Evolutionary conservation across 2,888 invertebrate species (phyloP), one percentile per base, ranked within the genome.

Genomic region (Drepanosiphum platanoidis): DNA sequence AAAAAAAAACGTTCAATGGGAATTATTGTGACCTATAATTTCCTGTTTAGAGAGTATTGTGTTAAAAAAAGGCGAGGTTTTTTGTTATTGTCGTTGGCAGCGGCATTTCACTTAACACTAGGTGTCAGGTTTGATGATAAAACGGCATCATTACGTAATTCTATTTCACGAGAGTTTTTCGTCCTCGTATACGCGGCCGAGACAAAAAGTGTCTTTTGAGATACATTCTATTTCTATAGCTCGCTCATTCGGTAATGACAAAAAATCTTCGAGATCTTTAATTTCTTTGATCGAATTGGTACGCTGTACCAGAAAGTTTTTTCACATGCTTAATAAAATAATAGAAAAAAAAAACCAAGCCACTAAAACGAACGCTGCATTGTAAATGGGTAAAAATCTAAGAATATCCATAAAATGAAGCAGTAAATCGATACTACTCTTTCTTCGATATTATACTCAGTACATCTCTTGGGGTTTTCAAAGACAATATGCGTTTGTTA

Each of bases 71-170:
- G 13, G n/a, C 34, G 5, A 32, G 11, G 1, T 64, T 39, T 66
- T 66, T 75, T 36, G 7, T 58, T 11, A 9, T 27, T 13, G 34
- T 79, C 42, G 22, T n/a, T n/a, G 27, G 34, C 34, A 15, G 34
- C 1, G 32, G n/a, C 27, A 18, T 46, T 68, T 15, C 34, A 32
- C n/a, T 46, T 46, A 68, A 79, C 15, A 46, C 66, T 27, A 79
- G 30, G 78, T 79, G 78, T 79, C 79, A 66, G 32, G 79, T 79
- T 79, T 46, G 32, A 79, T 79, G 46, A 78, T 46, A 79, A 68
- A 68, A 68, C 46, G 61, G 68, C 46, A 46, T 15, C 46, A 46
- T 79, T 68, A 79, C 46, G 64, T 64, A 5, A 18, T 42, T 42
- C n/a, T 22, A 13, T 64, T 64, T 30, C 27, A 32, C 1, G 13